Evolutionary conservation across 1,140 invertebrate species (phyloP), one percentile per base, ranked within the genome.

Genomic region (Heliconius hermathena): DNA sequence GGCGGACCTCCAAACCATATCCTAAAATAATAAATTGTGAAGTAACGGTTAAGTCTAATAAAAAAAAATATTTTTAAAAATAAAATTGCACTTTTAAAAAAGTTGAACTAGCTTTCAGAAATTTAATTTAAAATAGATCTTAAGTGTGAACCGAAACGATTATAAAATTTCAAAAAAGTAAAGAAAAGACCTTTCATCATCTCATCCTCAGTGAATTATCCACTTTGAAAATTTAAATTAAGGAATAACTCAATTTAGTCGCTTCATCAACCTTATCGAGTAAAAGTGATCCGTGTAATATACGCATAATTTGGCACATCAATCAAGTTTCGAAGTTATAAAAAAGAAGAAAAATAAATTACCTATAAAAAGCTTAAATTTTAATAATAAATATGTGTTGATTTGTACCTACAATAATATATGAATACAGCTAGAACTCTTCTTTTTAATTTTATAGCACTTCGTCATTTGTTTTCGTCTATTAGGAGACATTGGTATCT

Each of bases 271-370:
- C 13, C 60, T 66, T 26, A 29, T 66, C 60, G 26, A 11, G 60
- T 29, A 66, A 66, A 29, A 66, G 60, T 29, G 60, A 66, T 66
- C 60, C 60, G 60, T 66, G 60, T 66, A 66, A 22, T 57, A 57
- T 57, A 57, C 54, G n/a, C 54, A 22, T 57, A 57, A 66, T 66
- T 66, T 66, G 60, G 60, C 26, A 66, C 60, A 66, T 66, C 60
- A 66, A 66, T 66, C 60, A 66, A 66, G 60, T 66, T 16, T 66
- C 26, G 54, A 66, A 8, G 13, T 22, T 66, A 66, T 66, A 16
- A 66, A 60, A 60, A 60, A 66, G n/a, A 66, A 66, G 13, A 3
- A 66, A 66, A 66, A 29, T 66, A 66, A 66, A 66, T 66, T 66
- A 29, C 0, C 60, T 22, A 66, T 29, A 29, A 66, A 66, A 66